Percentiles rank a stretch among this genome's conserved stretches.
These are phyloP conservation scores for Planiliza haematocheilus DNA, from an alignment of 2,113 vertebrate genomes.

Conservation along the genomic window DNA sequence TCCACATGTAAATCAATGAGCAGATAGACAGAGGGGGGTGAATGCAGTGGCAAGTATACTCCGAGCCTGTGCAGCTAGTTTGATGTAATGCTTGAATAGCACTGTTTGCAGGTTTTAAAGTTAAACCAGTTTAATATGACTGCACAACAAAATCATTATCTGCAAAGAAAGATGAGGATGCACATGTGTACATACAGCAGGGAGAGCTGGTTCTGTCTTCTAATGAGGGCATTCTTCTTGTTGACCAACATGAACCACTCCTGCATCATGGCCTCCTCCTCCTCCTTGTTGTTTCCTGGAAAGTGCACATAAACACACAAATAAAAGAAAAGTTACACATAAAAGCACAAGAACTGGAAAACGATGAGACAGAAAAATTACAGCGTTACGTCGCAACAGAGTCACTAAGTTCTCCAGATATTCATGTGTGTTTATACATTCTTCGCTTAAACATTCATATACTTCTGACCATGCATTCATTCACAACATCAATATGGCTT, in stretches of 20 bases:
- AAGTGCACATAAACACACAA: slow-evolving; percentile 31
- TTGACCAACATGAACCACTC: slow-evolving; percentile 99
- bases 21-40: slow-evolving; percentile 53
- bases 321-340: slow-evolving; percentile 3
- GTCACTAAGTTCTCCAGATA: slow-evolving; percentile 26
- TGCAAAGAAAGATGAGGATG: no score
- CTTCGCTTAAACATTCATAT: slow-evolving; percentile 57
- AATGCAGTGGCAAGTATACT: slow-evolving; percentile 41
- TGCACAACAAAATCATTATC: not conserved
- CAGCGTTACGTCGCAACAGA: no score
- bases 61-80: slow-evolving; percentile 12
- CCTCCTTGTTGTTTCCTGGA: slow-evolving; percentile 95
- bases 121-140: no score
- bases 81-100: slow-evolving; percentile 7
- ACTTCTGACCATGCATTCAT: slow-evolving; percentile 61
- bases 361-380: slow-evolving; percentile 12
- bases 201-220: slow-evolving; percentile 98
- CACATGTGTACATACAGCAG: slow-evolving; percentile 89
- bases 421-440: slow-evolving; percentile 24
- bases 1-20: slow-evolving; percentile 77
- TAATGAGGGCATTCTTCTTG: slow-evolving; percentile 99
- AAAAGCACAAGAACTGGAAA: no score
- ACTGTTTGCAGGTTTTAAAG: not conserved
- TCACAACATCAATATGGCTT: slow-evolving; percentile 70
- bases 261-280: slow-evolving; percentile 99